Percentiles rank a stretch among this genome's conserved stretches.
phyloP scores from a whole-genome alignment of 2,113 vertebrate genomes.

The Microcebus tavaratra region DNA sequence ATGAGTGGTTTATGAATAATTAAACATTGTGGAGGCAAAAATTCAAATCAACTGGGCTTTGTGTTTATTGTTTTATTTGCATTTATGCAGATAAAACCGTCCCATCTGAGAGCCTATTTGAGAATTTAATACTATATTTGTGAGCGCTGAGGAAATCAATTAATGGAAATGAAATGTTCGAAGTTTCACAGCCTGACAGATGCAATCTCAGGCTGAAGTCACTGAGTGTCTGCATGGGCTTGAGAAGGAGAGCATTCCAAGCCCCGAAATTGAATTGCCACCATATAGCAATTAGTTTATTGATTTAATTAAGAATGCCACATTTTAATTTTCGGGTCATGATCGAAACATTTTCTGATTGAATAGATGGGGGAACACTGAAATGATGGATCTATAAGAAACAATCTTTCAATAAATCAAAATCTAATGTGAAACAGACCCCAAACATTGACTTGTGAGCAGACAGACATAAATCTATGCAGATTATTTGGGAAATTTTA shows the following conservation, averaged over 20 bases:
- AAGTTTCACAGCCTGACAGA: constrained; percentile 93
- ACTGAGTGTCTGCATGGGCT: constrained; percentile 89
- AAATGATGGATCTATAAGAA: constrained; percentile 81
- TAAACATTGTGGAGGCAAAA: constrained; percentile 81
- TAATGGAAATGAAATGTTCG: constrained; percentile 96
- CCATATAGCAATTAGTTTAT: constrained; percentile 98
- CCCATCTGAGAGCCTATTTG: constrained; percentile 83
- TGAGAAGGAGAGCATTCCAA: constrained; percentile 91
- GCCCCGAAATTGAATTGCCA: constrained; percentile 96
- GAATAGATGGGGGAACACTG: constrained; percentile 85
- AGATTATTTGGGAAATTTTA: constrained; percentile 68
- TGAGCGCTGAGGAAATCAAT: constrained; percentile 96
- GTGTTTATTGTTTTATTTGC: constrained; percentile 87
- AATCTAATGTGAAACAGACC: constrained; percentile 69
- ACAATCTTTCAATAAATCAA: constrained; percentile 74
- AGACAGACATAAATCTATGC: constrained; percentile 67
- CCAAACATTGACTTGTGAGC: not conserved
- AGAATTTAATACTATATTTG: constrained; percentile 95
- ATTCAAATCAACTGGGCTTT: constrained; percentile 81
- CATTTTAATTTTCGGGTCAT: constrained; percentile 96
- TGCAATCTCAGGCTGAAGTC: constrained; percentile 91
- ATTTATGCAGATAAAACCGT: constrained; percentile 86
- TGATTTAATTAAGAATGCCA: constrained; percentile 98
- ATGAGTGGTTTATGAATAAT: constrained; percentile 84
- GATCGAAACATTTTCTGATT: constrained; percentile 90